Base-by-base conservation (phyloP, 2,113 vertebrate genomes). In the Myotis lucifugus region DNA sequence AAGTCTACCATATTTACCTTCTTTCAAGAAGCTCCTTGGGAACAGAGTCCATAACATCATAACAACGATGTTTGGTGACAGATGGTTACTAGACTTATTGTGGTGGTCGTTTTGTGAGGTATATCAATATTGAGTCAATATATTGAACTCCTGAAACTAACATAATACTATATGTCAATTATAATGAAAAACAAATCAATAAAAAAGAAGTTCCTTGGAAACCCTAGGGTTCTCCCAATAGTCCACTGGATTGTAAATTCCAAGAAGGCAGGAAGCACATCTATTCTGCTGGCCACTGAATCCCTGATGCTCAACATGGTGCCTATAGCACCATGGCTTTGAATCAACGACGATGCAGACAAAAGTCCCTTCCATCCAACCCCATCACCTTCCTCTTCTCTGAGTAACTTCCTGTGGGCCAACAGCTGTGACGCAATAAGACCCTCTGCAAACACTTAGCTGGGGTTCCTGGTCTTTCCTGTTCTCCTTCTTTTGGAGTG, bases 281-380 rank as follows among this genome's bases (percentile, higher is more conserved):
- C 21, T 74, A 3, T 27, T 67, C 69, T 29, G 34, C 40, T n/a
- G n/a, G 8, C 48, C 54, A 19, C 25, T 2, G 52, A 78, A 54
- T 73, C 37, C 32, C 79, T 54, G 23, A 32, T 8, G 66, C 8
- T 48, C 37, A 42, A 0, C 8, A 48, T 14, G 18, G 42, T 15
- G 19, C 42, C 32, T 25, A 11, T 2, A 42, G 85, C 15, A 23
- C 9, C 27, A 15, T 6, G 4, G 10, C 64, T 85, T 69, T 25
- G 18, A 78, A 9, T 29, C 23, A 29, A 6, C 21, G 19, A 19
- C 15, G 3, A 25, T 8, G 13, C 40, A 6, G 52, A 32, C 1
- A 0, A 3, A 56, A 25, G n/a, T 37, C 32, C 78, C 73, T 59
- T 25, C 17, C 14, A 3, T 46, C 32, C 1, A 29, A 0, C 6